A percentile compares a stretch with the other conserved stretches of the same genome.
Conservation (phyloP, 2,888 invertebrate species). For the Drosophila limbata region DNA sequence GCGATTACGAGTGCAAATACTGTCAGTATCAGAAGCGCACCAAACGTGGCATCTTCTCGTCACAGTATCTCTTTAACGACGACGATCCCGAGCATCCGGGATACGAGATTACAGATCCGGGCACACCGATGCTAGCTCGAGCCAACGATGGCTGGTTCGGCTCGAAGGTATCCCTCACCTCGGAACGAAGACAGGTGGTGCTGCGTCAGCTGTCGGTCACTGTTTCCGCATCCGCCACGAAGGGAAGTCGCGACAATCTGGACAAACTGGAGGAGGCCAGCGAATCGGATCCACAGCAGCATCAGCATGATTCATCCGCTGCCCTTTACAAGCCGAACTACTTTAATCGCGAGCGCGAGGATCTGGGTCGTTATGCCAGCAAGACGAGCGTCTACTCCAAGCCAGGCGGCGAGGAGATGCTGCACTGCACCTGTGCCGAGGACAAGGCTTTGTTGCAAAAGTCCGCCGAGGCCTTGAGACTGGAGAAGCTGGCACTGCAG, state of each 20-base stretch:
- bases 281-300: slow-evolving; percentile 26
- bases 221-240: slow-evolving; percentile 24
- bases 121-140: slow-evolving; percentile 88
- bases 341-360: slow-evolving; percentile 88
- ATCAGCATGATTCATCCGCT: slow-evolving; percentile 16
- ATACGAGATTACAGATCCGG: slow-evolving; percentile 89
- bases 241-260: slow-evolving; percentile 61
- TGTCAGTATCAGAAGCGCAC: slow-evolving; percentile 75
- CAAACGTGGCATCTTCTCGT: slow-evolving; percentile 82
- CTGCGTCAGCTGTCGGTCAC: slow-evolving; percentile 66
- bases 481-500: slow-evolving; percentile 50
- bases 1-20: slow-evolving; percentile 82
- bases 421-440: slow-evolving; percentile 82
- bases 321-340: slow-evolving; percentile 85
- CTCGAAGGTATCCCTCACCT: slow-evolving; percentile 81
- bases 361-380: slow-evolving; percentile 79
- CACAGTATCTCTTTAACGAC: slow-evolving; percentile 85
- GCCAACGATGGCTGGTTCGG: slow-evolving; percentile 85
- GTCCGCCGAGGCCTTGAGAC: slow-evolving; percentile 53
- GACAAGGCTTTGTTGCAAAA: slow-evolving; percentile 80
- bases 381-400: slow-evolving; percentile 81
- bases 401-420: slow-evolving; percentile 55
- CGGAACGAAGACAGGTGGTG: slow-evolving; percentile 66
- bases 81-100: slow-evolving; percentile 88
- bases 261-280: slow-evolving; percentile 45